Evolutionary conservation across 2,797 vertebrate genomes (phyloP).

Genomic region (Dipus sagitta): DNA sequence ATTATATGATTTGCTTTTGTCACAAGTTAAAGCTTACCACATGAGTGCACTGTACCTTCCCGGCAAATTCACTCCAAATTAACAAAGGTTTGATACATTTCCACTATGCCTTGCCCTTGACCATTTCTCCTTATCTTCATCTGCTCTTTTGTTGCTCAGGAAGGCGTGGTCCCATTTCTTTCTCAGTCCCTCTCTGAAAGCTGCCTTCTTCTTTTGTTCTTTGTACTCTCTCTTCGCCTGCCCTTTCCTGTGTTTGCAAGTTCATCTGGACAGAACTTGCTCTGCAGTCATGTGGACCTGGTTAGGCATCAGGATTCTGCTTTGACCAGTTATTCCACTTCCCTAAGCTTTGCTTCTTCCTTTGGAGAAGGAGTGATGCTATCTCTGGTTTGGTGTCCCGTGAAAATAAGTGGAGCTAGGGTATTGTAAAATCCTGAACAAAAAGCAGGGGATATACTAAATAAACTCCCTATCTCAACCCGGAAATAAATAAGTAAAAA

Average conservation of each 20-base stretch:
- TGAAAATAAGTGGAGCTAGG: neutral
- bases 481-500: neutral
- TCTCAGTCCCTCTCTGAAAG: neutral
- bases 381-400: neutral
- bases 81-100: neutral
- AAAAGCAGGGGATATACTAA: neutral
- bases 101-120: neutral
- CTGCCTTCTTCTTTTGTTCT: slow-evolving; percentile 10
- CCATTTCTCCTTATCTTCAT: neutral
- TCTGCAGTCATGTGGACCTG: neutral
- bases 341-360: neutral
- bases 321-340: neutral
- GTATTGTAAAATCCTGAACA: slow-evolving; percentile 19
- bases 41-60: neutral
- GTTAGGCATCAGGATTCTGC: neutral
- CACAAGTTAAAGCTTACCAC: neutral
- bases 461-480: neutral
- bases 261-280: neutral
- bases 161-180: neutral
- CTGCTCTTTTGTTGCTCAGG: neutral
- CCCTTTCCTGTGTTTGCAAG: neutral
- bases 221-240: neutral
- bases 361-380: neutral
- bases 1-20: neutral
- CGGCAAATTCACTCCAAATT: neutral